Evolutionary conservation across 1,140 invertebrate species (phyloP).

Genomic region (Chrysoperla carnea): DNA sequence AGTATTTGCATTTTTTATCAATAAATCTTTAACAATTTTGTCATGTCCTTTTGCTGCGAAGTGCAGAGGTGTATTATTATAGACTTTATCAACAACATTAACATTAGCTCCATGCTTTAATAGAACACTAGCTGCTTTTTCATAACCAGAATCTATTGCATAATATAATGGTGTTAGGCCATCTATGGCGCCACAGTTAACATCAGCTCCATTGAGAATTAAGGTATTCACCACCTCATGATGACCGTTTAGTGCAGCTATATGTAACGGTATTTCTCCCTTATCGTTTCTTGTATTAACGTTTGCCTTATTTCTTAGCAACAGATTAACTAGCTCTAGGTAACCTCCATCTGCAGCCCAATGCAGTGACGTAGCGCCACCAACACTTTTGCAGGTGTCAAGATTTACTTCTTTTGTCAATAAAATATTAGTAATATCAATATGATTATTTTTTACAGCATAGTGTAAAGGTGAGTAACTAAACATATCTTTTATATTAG

Average conservation of each 20-base stretch:
- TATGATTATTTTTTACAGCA: constrained; percentile 8
- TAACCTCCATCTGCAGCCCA: constrained; percentile 29
- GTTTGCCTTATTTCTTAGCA: constrained; percentile 25
- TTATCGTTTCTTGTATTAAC: constrained; percentile 26
- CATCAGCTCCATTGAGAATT: constrained; percentile 8
- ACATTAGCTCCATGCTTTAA: constrained; percentile 6
- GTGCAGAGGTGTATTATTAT: constrained; percentile 4
- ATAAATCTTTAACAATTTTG: constrained; percentile 5
- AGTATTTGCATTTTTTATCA: constrained; percentile 4
- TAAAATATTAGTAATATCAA: constrained; percentile 6
- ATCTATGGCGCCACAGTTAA: constrained; percentile 8
- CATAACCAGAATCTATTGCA: constrained; percentile 4
- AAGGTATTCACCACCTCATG: constrained; percentile 5
- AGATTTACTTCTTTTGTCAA: constrained; percentile 8
- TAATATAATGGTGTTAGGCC: constrained; percentile 9
- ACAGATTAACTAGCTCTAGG: constrained; percentile 21
- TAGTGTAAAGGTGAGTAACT: constrained; percentile 8
- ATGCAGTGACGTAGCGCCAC: constrained; percentile 22
- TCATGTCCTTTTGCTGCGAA: constrained; percentile 5
- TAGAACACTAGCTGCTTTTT: constrained; percentile 5
- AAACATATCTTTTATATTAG: constrained; percentile 2
- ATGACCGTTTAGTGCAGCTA: constrained; percentile 18
- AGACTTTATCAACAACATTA: constrained; percentile 2
- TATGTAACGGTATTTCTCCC: constrained; percentile 27
- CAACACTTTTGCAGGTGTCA: constrained; percentile 33